These are phyloP conservation scores for Stictocephala bisonia DNA, from an alignment of 2,888 invertebrate genomes.

Conservation along the genomic window DNA sequence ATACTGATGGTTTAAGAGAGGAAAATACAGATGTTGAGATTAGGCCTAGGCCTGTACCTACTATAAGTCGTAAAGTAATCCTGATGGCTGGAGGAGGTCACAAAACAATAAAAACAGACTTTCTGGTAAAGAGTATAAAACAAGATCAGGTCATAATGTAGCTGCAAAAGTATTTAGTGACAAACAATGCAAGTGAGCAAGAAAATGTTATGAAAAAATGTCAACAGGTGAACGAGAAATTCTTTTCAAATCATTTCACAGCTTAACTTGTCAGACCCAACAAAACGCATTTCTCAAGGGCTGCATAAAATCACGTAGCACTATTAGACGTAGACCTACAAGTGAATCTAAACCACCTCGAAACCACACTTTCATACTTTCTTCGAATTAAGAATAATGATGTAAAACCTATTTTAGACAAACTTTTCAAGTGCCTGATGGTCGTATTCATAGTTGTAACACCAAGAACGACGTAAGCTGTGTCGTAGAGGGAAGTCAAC, in stretches of 20 bases:
- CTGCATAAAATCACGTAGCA: conserved; percentile 27
- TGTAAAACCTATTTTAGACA: conserved; percentile 41
- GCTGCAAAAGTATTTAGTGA: conserved; percentile 29
- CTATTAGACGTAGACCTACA: conserved; percentile 26
- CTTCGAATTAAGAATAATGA: conserved; percentile 32
- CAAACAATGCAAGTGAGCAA: conserved; percentile 22
- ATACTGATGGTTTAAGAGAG: no score
- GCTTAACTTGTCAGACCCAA: neutral
- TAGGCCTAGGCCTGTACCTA: conserved; percentile 25
- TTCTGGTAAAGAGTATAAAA: conserved; percentile 35
- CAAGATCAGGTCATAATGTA: conserved; percentile 31
- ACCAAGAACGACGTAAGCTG: conserved; percentile 25
- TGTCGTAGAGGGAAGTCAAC: conserved; percentile 9
- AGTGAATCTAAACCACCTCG: conserved; percentile 27
- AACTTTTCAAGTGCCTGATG: conserved; percentile 38
- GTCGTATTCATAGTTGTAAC: conserved; percentile 31
- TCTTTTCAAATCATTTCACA: neutral
- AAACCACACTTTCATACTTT: conserved; percentile 40
- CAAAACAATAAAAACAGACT: conserved; percentile 18
- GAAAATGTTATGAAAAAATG: conserved; percentile 32
- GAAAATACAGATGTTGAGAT: conserved; percentile 35
- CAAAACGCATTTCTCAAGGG: conserved; percentile 27
- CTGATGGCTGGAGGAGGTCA: conserved; percentile 19
- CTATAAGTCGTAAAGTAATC: conserved; percentile 21
- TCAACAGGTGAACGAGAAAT: conserved; percentile 19